Evolutionary conservation across 2,797 vertebrate genomes (phyloP), one percentile per base, ranked within the genome.

Genomic region (Amphiprion clarkii): DNA sequence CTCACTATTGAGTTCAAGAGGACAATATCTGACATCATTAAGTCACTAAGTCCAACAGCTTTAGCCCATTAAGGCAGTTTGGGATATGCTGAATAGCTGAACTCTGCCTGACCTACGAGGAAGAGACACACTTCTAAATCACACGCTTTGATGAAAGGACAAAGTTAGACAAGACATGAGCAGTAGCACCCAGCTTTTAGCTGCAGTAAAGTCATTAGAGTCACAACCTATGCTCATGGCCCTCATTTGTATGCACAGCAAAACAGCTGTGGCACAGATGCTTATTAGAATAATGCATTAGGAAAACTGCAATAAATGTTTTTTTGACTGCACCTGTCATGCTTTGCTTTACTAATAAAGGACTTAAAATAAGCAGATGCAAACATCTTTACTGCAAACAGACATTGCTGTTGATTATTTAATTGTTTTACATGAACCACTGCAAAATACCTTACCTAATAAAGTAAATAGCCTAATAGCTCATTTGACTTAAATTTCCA

Each of bases 111-210:
- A 49, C 74, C 85, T 64, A 21, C 36, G 74, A 78, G 46, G 44
- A 84, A 46, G 44, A 79, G 68, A 83, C 55, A 67, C 33, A 74
- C 63, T 63, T 86, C 59, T 76, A 71, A 87, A 87, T 81, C 55
- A 83, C 77, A 86, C 2, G 1, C 74, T 71, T 71, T 48, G 54
- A 14, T 69, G 71, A 79, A 79, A 77, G 75, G 70, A 76, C 61
- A 83, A 75, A 63, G 76, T 81, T 48, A 63, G 64, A 75, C 60
- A 58, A n/a, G 17, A 42, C 36, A 52, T 55, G 29, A 63, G 52
- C 53, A 52, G 65, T 31, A 36, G 53, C 44, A 55, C 16, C 25
- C 40, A 33, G 76, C 65, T 66, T 76, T 69, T 25, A 67, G 19
- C 44, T 36, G 14, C 12, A 63, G 39, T 36, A 7, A 57, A 71